Conservation (phyloP, 2,113 vertebrate species). For the Alligator sinensis region DNA sequence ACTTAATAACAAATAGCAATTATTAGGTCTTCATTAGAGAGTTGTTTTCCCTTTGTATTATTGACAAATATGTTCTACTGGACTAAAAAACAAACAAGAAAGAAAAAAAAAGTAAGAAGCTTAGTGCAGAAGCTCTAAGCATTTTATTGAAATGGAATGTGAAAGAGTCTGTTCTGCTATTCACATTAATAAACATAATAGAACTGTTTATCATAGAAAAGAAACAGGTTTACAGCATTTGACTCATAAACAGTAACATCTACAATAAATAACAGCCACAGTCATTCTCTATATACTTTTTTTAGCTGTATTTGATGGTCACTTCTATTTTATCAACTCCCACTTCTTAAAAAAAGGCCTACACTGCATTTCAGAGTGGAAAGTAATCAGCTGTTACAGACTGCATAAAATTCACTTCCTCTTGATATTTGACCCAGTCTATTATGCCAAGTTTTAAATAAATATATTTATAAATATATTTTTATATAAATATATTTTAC, state of each 20-base stretch:
- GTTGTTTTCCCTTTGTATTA: constrained; percentile 2
- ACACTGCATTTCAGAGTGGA: neutral
- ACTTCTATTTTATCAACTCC: neutral
- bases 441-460: neutral
- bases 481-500: too few species aligned
- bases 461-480: too few species aligned
- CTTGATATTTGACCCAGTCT: neutral
- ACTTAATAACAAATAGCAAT: constrained; percentile 10
- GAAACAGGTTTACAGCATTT: constrained; percentile 25
- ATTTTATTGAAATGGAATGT: constrained; percentile 28
- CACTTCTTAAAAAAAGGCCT: neutral
- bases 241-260: constrained; percentile 26
- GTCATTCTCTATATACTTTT: neutral
- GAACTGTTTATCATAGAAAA: constrained; percentile 13
- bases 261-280: neutral
- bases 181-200: constrained; percentile 32
- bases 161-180: constrained; percentile 8
- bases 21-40: neutral
- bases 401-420: neutral
- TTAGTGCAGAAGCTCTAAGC: constrained; percentile 10
- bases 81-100: neutral
- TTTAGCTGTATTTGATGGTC: too few species aligned
- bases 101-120: neutral
- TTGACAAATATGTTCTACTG: neutral
- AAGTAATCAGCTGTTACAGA: neutral